These are phyloP conservation scores for Heliconius melpomene DNA, from an alignment of 1,140 invertebrate species.

Conservation along the genomic window DNA sequence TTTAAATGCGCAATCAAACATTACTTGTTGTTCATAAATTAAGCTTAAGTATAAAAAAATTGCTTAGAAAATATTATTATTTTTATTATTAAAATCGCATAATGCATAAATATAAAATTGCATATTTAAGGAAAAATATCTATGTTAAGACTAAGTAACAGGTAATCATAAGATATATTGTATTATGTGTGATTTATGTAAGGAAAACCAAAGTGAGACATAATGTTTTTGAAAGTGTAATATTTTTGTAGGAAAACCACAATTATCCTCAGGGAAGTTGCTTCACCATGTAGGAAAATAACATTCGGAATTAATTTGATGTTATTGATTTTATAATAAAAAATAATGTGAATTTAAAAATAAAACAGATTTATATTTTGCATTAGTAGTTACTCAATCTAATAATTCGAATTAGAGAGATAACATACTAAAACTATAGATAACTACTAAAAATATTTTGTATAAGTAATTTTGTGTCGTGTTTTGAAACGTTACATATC, in stretches of 20 bases:
- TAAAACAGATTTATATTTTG: not conserved
- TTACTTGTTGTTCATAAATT: no score
- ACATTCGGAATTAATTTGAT: not conserved
- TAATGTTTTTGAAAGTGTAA: constrained; percentile 16
- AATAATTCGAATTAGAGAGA: no score
- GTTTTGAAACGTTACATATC: no score
- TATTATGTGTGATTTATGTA: not conserved
- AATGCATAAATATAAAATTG: not conserved
- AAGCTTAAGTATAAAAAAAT: no score
- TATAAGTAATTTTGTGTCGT: no score
- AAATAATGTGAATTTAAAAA: not conserved
- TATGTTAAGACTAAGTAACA: not conserved
- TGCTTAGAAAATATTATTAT: no score
- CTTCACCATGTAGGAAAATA: constrained; percentile 18
- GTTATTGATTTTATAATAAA: not conserved
- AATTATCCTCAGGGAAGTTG: constrained; percentile 29
- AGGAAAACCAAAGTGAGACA: constrained; percentile 1
- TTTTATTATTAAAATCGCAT: no score
- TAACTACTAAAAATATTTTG: no score
- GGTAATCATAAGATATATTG: not conserved
- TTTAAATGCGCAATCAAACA: not conserved
- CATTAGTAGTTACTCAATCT: no score
- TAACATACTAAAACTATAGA: no score
- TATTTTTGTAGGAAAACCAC: constrained; percentile 29
- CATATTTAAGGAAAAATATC: constrained; percentile 1